Conservation (phyloP, 2,888 invertebrate genomes). For the Hypselothyrea guttata region DNA sequence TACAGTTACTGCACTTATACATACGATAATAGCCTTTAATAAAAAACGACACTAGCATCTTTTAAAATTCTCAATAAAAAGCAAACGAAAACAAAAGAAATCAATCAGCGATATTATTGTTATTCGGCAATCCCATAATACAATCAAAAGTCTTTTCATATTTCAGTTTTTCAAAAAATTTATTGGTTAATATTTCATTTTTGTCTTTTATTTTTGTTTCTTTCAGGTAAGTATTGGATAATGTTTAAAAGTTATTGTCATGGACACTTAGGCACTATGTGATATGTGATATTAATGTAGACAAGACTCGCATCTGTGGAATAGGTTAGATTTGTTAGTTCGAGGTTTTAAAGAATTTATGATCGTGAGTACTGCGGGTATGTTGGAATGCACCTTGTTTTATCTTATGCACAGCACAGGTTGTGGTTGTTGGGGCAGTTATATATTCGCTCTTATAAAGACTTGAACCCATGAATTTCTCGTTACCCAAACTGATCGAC, state of each 20-base stretch:
- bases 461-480: conserved; percentile 84
- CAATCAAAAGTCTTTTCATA: not conserved
- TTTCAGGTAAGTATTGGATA: conserved; percentile 35
- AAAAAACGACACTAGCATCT: conserved; percentile 70
- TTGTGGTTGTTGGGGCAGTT: conserved; percentile 85
- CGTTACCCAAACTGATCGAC: conserved; percentile 89
- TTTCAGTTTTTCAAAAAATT: conserved; percentile 32
- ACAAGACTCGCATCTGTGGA: conserved; percentile 37
- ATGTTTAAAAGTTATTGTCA: conserved; percentile 70
- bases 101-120: not conserved
- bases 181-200: conserved; percentile 44
- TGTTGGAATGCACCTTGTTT: conserved; percentile 91
- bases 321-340: conserved; percentile 44
- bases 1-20: conserved; percentile 71
- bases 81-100: conserved; percentile 19
- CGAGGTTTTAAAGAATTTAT: conserved; percentile 88
- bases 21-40: conserved; percentile 62
- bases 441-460: conserved; percentile 90
- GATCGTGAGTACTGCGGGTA: conserved; percentile 91
- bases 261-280: conserved; percentile 59
- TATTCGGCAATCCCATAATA: not conserved
- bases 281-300: conserved; percentile 53
- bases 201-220: conserved; percentile 14
- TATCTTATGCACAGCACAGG: conserved; percentile 91
- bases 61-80: conserved; percentile 71